Conservation (phyloP, 2,888 invertebrate species). For the Stenodera caucasica region DNA sequence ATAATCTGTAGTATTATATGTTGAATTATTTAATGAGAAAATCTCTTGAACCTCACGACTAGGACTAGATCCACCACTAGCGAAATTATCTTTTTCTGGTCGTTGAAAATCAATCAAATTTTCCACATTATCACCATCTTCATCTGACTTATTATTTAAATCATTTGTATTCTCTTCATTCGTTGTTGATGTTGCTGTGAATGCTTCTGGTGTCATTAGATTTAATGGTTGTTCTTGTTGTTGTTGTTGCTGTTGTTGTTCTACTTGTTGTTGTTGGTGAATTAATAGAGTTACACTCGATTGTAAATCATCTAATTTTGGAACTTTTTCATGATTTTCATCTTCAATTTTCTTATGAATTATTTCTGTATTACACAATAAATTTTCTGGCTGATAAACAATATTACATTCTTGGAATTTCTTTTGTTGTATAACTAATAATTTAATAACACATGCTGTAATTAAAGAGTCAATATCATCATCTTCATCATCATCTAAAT, state of each 20-base stretch:
- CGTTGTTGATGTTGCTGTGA: constrained; percentile 58
- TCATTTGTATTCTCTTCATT: constrained; percentile 28
- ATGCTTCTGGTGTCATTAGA: constrained; percentile 87
- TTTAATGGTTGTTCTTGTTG: constrained; percentile 56
- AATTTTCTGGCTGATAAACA: constrained; percentile 47
- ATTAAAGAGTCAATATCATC: constrained; percentile 60
- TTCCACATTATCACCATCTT: constrained; percentile 39
- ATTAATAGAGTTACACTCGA: constrained; percentile 51
- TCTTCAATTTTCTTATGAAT: constrained; percentile 9
- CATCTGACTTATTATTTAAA: constrained; percentile 5
- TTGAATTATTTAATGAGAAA: constrained; percentile 66
- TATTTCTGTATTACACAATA: constrained; percentile 34
- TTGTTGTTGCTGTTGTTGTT: constrained; percentile 44
- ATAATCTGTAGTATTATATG: constrained; percentile 47
- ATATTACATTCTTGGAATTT: constrained; percentile 73
- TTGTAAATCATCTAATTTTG: constrained; percentile 51
- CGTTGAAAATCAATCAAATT: constrained; percentile 47
- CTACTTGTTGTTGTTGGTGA: constrained; percentile 43
- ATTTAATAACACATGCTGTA: constrained; percentile 57
- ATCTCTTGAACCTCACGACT: constrained; percentile 90
- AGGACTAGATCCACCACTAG: constrained; percentile 86
- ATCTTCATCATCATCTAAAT: constrained; percentile 56
- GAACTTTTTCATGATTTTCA: constrained; percentile 40
- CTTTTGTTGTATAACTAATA: constrained; percentile 86
- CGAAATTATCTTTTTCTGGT: constrained; percentile 57